Percentiles rank a stretch among this genome's conserved stretches.
Conservation (phyloP, 2,113 vertebrate species). For the Phyllostomus discolor region DNA sequence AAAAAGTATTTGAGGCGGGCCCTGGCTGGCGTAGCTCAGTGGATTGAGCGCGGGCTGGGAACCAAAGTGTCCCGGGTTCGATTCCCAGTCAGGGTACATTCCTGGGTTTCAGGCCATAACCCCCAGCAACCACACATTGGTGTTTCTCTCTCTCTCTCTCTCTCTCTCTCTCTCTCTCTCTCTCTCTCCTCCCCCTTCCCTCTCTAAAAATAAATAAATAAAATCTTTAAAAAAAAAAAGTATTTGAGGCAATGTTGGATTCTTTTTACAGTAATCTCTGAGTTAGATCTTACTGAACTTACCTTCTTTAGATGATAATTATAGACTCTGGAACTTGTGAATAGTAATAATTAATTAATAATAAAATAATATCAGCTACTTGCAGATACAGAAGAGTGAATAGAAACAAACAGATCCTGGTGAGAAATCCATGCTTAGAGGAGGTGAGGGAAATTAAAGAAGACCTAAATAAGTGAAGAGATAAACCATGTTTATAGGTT, state of each 20-base stretch:
- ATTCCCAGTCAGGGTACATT: too few relatives aligned
- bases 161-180: too few relatives aligned
- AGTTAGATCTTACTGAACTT: background rate
- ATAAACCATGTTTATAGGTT: background rate
- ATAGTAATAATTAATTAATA: background rate
- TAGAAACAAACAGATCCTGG: background rate
- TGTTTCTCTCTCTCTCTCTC: too few relatives aligned
- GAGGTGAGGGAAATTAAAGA: background rate
- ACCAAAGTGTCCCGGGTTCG: too few relatives aligned
- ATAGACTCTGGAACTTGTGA: background rate
- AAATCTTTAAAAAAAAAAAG: too few relatives aligned
- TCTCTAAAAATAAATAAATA: too few relatives aligned
- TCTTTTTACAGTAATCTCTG: background rate
- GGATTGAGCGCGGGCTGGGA: too few relatives aligned
- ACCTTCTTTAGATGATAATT: background rate
- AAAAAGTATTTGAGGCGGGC: background rate
- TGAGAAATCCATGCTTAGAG: background rate
- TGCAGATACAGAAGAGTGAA: background rate
- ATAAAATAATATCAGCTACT: background rate
- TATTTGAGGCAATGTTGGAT: background rate
- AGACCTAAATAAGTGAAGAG: background rate
- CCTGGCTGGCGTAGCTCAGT: too few relatives aligned
- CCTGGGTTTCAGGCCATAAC: too few relatives aligned
- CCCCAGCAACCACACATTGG: too few relatives aligned
- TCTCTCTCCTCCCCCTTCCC: too few relatives aligned